Evolutionary conservation across 2,113 vertebrate genomes (phyloP).

Genomic region (Bufo gargarizans): DNA sequence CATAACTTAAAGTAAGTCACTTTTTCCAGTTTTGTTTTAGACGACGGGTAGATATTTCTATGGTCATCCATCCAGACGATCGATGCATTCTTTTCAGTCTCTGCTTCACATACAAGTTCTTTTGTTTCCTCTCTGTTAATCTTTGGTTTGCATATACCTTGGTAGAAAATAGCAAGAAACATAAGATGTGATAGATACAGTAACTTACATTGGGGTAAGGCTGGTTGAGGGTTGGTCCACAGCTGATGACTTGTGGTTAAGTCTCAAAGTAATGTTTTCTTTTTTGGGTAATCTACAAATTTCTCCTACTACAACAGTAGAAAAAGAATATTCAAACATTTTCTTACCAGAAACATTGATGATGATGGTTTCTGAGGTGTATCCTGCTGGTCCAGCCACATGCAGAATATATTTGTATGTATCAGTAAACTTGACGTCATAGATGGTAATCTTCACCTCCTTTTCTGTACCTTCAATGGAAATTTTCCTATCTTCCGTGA

Average conservation of each 20-base stretch:
- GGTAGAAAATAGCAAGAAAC: background rate
- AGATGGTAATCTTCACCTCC: background rate
- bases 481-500: background rate
- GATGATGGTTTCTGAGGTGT: rapidly evolving
- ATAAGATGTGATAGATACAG: background rate
- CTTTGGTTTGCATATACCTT: background rate
- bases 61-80: background rate
- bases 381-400: background rate
- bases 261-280: background rate
- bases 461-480: background rate
- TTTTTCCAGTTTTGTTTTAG: background rate
- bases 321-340: background rate
- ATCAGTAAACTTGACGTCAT: background rate
- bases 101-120: background rate
- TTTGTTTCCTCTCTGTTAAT: background rate
- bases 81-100: background rate
- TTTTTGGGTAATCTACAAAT: background rate
- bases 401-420: background rate
- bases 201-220: no score
- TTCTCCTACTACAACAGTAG: background rate
- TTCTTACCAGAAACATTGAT: background rate
- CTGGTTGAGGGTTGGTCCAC: no score
- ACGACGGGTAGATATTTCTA: background rate
- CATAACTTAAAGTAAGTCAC: background rate
- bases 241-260: no score